Evolutionary conservation across 2,113 vertebrate species (phyloP).

Genomic region (Cromileptes altivelis): DNA sequence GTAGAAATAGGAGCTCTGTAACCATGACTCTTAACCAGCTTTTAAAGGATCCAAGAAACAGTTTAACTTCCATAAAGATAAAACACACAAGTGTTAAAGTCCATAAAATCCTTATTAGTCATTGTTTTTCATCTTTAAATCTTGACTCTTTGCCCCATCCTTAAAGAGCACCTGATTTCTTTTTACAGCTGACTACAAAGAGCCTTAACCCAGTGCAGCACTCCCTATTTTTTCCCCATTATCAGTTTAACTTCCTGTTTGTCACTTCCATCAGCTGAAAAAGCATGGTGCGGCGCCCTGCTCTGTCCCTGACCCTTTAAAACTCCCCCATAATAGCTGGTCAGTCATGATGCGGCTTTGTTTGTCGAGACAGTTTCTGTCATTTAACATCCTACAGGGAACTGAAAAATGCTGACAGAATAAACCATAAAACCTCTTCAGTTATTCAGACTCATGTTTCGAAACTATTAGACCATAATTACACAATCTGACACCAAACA

Average conservation of each 20-base stretch:
- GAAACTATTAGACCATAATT: neutral
- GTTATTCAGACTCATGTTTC: constrained; percentile 4
- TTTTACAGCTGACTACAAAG: too few species aligned
- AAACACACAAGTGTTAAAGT: too few species aligned
- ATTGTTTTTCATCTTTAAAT: too few species aligned
- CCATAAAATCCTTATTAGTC: too few species aligned
- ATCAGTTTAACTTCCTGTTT: constrained; percentile 47
- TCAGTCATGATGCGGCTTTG: neutral
- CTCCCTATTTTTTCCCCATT: too few species aligned
- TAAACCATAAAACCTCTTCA: neutral
- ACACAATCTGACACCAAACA: neutral
- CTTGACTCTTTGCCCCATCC: too few species aligned
- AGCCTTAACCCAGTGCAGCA: too few species aligned
- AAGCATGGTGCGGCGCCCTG: neutral
- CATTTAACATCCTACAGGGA: constrained; percentile 26
- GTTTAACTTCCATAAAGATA: neutral
- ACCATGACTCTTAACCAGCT: neutral
- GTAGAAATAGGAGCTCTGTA: neutral
- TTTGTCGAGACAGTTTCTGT: neutral
- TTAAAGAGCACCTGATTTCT: too few species aligned
- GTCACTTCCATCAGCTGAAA: constrained; percentile 27
- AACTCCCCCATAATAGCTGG: constrained; percentile 4
- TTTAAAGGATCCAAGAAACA: neutral
- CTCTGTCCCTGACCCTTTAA: neutral
- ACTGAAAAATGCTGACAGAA: constrained; percentile 43